Conservation (phyloP, 2,888 invertebrate genomes). For the Blomia tropicalis region DNA sequence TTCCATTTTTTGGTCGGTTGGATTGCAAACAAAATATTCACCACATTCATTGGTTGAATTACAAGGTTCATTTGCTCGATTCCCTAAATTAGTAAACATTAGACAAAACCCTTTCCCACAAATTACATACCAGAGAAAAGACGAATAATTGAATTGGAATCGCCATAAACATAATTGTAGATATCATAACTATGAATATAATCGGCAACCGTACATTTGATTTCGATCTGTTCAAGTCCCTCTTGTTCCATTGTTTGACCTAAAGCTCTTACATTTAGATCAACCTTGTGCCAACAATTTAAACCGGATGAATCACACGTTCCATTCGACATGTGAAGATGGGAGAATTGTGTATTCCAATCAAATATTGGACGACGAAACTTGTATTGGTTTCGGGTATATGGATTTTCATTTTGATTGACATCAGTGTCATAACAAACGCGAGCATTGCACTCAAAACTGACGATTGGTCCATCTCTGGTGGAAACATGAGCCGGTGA, state of each 20-base stretch:
- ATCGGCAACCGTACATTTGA: slow-evolving; percentile 2
- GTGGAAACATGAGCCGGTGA: neutral
- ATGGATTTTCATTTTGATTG: neutral
- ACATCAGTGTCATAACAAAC: neutral
- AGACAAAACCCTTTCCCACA: neutral
- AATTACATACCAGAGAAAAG: neutral
- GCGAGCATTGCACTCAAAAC: neutral
- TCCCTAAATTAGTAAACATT: neutral
- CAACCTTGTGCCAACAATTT: slow-evolving; percentile 10
- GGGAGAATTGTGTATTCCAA: neutral
- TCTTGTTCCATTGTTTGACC: neutral
- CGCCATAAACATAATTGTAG: neutral
- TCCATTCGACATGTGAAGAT: neutral
- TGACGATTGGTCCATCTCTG: neutral
- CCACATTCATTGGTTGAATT: neutral
- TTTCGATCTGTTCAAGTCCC: neutral
- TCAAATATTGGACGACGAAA: slow-evolving; percentile 5
- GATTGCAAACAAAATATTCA: neutral
- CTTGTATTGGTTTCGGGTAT: neutral
- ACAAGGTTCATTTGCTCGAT: neutral
- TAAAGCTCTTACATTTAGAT: neutral
- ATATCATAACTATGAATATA: neutral
- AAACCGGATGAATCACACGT: neutral
- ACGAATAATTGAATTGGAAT: neutral
- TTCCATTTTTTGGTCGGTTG: neutral